Evolutionary conservation across 2,113 vertebrate species (phyloP), one percentile per base, ranked within the genome.

Genomic region (Larimichthys crocea): DNA sequence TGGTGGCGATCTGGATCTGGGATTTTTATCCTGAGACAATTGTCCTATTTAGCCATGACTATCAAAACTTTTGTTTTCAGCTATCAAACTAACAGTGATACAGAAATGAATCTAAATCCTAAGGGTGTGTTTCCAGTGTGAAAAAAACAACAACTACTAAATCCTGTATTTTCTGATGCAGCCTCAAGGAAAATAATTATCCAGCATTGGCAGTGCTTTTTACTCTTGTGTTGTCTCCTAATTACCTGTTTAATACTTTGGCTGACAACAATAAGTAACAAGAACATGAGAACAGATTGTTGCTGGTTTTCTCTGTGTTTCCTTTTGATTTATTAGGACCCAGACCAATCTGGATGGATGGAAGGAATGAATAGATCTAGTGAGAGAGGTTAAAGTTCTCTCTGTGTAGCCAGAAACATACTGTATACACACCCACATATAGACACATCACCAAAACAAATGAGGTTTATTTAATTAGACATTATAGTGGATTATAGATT

Each of bases 311-410:
- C n/a, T 76, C 31, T 78, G 46, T 26, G 7, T 62, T 56, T 71
- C 48, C 24, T 10, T 57, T 80, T 89, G 82, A 88, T 90, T 90
- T 70, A 87, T 31, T 66, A 53, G 71, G 84, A 87, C 79, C 79
- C 63, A 66, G 64, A 74, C 49, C 83, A 86, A 52, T 87, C 64
- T 71, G 74, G 73, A 69, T 44, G 7, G 52, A 68, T 35, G 17
- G 64, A 82, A 77, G 49, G 48, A 83, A 76, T 66, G 9, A 73
- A 73, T 44, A 62, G 53, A 65, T 68, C 29, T 62, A 66, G 52
- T 76, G 71, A 55, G 78, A 74, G 72, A 62, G 70, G 82, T 87
- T 90, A 55, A 71, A 80, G 83, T 73, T 83, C 46, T 80, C 57
- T 80, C 68, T 85, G 65, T 60, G 31, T n/a, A 65, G 44, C 88